phyloP scores from a whole-genome alignment of 2,797 vertebrate genomes.

The Artibeus lituratus region DNA sequence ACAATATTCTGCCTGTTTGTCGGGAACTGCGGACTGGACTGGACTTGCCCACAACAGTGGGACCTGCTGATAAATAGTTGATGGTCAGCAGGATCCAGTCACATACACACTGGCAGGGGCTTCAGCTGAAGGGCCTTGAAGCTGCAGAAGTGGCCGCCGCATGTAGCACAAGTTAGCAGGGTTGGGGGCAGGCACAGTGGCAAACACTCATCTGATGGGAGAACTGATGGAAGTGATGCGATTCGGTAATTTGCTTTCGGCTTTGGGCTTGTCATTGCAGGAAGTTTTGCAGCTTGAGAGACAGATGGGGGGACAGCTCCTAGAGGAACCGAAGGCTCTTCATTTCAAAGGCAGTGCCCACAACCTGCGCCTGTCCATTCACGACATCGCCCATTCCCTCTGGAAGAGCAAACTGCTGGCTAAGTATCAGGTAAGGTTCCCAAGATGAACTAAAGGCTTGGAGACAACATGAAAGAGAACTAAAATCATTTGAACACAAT shows the following conservation, averaged over 20 bases:
- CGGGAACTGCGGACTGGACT: neutral
- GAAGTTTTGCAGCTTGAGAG: conserved; percentile 97
- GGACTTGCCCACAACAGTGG: neutral
- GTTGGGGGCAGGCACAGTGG: neutral
- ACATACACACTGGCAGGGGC: no score
- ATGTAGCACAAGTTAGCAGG: fast-evolving
- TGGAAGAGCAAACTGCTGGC: conserved; percentile 98
- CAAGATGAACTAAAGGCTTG: neutral
- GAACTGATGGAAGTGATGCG: fast-evolving
- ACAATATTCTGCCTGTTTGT: neutral
- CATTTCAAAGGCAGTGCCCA: conserved; percentile 98
- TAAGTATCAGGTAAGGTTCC: conserved; percentile 91
- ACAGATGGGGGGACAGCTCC: conserved; percentile 96
- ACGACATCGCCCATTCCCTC: conserved; percentile 92
- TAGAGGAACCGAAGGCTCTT: conserved; percentile 97
- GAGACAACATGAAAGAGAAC: neutral
- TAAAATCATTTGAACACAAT: neutral
- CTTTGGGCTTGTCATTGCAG: conserved; percentile 76
- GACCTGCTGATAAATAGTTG: no score
- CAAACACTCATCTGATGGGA: neutral
- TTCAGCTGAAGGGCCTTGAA: neutral
- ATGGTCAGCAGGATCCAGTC: neutral
- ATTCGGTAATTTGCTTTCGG: neutral
- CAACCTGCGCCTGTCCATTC: conserved; percentile 97
- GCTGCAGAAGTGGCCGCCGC: neutral